Percentiles rank a stretch among this genome's conserved stretches.
phyloP scores from a whole-genome alignment of 2,888 invertebrate genomes.

The Noctua janthe region DNA sequence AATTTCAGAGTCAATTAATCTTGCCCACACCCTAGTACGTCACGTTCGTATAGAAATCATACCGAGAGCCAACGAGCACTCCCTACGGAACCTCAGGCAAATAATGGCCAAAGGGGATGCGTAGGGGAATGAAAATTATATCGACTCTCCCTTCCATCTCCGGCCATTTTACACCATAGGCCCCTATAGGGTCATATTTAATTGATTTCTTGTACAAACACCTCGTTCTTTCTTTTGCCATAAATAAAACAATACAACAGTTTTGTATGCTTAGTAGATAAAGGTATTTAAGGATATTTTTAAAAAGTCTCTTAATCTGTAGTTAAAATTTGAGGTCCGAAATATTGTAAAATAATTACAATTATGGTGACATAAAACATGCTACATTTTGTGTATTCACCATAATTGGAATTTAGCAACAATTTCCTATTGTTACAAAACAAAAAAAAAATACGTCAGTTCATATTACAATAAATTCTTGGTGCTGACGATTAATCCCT shows the following conservation, averaged over 20 bases:
- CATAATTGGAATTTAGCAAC: neutral
- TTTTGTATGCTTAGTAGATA: neutral
- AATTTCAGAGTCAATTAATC: conserved; percentile 79
- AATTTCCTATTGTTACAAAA: neutral
- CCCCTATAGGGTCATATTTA: conserved; percentile 65
- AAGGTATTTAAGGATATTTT: neutral
- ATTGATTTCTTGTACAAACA: conserved; percentile 71
- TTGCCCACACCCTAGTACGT: conserved; percentile 65
- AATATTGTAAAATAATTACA: neutral
- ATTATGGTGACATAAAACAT: neutral
- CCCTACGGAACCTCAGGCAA: conserved; percentile 59
- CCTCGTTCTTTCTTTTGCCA: conserved; percentile 8
- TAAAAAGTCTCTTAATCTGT: neutral
- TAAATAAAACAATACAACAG: neutral
- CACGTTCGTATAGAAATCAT: conserved; percentile 63
- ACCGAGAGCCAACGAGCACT: conserved; percentile 46
- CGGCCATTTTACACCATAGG: conserved; percentile 56
- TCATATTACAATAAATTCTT: neutral
- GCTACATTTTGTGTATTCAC: too few species aligned
- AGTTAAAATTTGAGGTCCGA: neutral
- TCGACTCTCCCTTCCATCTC: conserved; percentile 60
- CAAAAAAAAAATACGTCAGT: neutral
- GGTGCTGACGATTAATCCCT: neutral
- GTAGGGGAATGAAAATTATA: conserved; percentile 73
- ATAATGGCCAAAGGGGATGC: conserved; percentile 68